These are phyloP conservation scores for Poecilobothrus nobilitatus DNA, from an alignment of 2,888 invertebrate species.

Conservation along the genomic window DNA sequence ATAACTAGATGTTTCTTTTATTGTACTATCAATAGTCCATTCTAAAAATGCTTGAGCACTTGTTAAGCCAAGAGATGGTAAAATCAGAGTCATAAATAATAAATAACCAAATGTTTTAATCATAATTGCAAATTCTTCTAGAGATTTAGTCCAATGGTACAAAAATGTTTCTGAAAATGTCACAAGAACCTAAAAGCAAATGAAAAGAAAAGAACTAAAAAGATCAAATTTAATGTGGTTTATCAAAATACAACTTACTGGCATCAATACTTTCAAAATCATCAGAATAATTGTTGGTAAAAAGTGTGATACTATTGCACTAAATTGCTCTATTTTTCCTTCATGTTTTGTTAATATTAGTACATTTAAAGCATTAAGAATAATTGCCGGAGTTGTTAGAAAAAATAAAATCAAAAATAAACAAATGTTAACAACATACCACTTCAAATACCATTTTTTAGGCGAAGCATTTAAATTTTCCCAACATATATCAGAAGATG, in stretches of 20 bases:
- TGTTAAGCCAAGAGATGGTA: constrained; percentile 86
- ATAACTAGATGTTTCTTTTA: constrained; percentile 44
- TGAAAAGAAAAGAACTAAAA: neutral
- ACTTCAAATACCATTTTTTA: constrained; percentile 78
- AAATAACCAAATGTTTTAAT: constrained; percentile 86
- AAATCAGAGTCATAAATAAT: constrained; percentile 84
- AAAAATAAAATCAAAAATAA: constrained; percentile 79
- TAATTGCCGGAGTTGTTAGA: constrained; percentile 83
- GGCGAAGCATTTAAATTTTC: constrained; percentile 79
- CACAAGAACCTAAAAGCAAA: constrained; percentile 48
- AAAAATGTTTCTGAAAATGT: constrained; percentile 85
- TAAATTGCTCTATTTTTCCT: constrained; percentile 29
- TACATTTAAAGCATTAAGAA: constrained; percentile 63
- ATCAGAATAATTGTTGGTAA: constrained; percentile 81
- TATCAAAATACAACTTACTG: constrained; percentile 47
- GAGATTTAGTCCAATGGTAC: constrained; percentile 88
- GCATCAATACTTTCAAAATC: constrained; percentile 85
- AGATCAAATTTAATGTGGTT: neutral
- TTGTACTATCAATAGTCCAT: constrained; percentile 51
- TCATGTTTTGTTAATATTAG: constrained; percentile 41
- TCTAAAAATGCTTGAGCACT: constrained; percentile 72
- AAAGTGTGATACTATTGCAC: constrained; percentile 72
- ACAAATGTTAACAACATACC: constrained; percentile 67
- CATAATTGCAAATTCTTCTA: constrained; percentile 89
- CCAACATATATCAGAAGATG: constrained; percentile 91